Evolutionary conservation across 2,113 vertebrate genomes (phyloP).

Genomic region (Perccottus glenii): DNA sequence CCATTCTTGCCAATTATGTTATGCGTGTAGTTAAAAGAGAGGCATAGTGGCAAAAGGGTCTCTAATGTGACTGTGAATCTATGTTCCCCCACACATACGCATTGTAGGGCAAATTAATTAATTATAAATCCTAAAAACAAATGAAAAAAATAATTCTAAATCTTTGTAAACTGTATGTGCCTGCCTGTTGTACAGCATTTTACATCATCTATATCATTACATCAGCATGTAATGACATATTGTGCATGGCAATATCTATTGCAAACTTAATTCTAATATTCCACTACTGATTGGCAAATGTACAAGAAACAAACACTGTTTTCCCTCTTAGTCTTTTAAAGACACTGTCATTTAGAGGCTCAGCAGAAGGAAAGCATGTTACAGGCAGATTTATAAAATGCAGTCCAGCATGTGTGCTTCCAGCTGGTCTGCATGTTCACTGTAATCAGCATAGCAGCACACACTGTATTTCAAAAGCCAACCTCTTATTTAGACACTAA

Average conservation of each 20-base stretch:
- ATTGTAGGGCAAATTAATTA: not conserved
- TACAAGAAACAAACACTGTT: slow-evolving; percentile 1
- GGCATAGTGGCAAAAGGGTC: no score
- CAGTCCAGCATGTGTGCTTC: slow-evolving; percentile 38
- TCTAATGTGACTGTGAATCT: no score
- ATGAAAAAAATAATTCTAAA: no score
- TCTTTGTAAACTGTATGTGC: no score
- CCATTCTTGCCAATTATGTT: no score
- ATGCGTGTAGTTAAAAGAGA: no score
- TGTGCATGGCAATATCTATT: not conserved
- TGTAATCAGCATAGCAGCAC: slow-evolving; percentile 59
- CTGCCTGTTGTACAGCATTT: no score
- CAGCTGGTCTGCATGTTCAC: slow-evolving; percentile 63
- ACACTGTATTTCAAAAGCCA: slow-evolving; percentile 35
- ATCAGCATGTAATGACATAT: not conserved
- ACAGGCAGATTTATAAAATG: slow-evolving; percentile 40
- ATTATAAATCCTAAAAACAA: no score
- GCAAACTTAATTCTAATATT: slow-evolving; percentile 19
- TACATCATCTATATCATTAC: no score
- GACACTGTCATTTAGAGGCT: slow-evolving; percentile 57
- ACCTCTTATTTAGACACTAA: slow-evolving; percentile 60
- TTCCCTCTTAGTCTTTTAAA: not conserved
- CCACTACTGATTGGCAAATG: slow-evolving; percentile 20
- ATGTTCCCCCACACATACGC: no score
- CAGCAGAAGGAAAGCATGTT: slow-evolving; percentile 37